Evolutionary conservation across 2,797 vertebrate species (phyloP).

Genomic region (Todus mexicanus): DNA sequence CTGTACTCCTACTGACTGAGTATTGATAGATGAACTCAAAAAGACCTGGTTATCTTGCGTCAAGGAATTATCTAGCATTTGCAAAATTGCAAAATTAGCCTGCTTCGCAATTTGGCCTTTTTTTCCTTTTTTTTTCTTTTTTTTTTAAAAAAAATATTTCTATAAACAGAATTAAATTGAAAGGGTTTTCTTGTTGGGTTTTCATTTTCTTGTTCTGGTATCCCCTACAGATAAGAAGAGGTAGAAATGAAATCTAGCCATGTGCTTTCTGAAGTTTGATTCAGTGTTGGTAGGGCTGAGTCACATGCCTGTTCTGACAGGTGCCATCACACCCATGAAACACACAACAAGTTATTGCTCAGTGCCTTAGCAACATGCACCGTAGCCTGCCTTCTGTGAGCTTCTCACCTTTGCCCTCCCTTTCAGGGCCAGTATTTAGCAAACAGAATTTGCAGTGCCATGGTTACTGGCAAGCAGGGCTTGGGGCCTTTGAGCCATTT

Average conservation of each 20-base stretch:
- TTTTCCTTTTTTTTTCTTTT: background rate
- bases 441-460: conserved; percentile 48
- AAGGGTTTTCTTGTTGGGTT: background rate
- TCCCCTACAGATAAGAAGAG: background rate
- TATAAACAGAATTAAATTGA: background rate
- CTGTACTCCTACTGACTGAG: background rate
- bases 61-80: background rate
- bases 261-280: background rate
- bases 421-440: conserved; percentile 58
- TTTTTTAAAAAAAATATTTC: background rate
- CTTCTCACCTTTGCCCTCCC: conserved; percentile 23
- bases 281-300: conserved; percentile 16
- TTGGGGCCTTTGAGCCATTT: background rate
- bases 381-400: background rate
- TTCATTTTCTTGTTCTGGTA: background rate
- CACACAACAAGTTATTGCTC: conserved; percentile 7
- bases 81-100: background rate
- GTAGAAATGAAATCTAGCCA: background rate
- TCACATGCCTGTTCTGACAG: conserved; percentile 49
- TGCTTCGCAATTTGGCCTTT: background rate
- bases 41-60: background rate
- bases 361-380: conserved; percentile 38
- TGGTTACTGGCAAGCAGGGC: conserved; percentile 32
- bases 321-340: conserved; percentile 34
- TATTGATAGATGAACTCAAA: background rate